Conservation (phyloP, 1,140 invertebrate genomes). For the Anastrepha obliqua region DNA sequence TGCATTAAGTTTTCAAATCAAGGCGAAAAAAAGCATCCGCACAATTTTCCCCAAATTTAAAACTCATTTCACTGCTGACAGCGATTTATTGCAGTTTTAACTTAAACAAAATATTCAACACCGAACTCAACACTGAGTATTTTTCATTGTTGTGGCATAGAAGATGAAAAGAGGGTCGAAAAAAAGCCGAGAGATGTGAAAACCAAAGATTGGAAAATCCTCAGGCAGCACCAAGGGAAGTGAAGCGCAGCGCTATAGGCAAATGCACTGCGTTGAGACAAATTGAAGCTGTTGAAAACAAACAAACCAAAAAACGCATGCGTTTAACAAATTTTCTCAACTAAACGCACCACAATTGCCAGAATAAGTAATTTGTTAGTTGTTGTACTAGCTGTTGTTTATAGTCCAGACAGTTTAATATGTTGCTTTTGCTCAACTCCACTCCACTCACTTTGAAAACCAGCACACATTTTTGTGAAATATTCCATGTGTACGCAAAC, state of each 20-base stretch:
- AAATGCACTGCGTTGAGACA: not conserved
- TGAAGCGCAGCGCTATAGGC: not conserved
- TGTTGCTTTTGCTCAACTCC: too few species aligned
- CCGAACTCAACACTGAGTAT: too few species aligned
- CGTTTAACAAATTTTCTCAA: not conserved
- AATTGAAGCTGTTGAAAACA: not conserved
- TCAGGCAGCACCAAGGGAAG: not conserved
- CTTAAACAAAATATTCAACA: not conserved
- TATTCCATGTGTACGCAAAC: not conserved
- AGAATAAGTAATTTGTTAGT: not conserved
- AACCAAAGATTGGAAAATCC: not conserved
- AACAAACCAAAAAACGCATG: not conserved
- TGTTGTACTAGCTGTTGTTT: not conserved
- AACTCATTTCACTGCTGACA: not conserved
- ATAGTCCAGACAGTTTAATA: not conserved
- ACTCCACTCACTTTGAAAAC: not conserved
- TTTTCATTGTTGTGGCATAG: too few species aligned
- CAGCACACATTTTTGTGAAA: not conserved
- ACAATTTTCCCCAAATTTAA: not conserved
- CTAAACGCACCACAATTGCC: not conserved
- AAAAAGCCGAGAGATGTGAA: not conserved
- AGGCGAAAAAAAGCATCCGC: not conserved
- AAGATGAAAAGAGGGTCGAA: not conserved
- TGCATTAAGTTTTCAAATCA: not conserved
- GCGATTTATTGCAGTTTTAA: conserved; percentile 34